A percentile compares a stretch with the other conserved stretches of the same genome.
Evolutionary conservation across 2,888 invertebrate genomes (phyloP).

Genomic region (Polyommatus iphigenia): DNA sequence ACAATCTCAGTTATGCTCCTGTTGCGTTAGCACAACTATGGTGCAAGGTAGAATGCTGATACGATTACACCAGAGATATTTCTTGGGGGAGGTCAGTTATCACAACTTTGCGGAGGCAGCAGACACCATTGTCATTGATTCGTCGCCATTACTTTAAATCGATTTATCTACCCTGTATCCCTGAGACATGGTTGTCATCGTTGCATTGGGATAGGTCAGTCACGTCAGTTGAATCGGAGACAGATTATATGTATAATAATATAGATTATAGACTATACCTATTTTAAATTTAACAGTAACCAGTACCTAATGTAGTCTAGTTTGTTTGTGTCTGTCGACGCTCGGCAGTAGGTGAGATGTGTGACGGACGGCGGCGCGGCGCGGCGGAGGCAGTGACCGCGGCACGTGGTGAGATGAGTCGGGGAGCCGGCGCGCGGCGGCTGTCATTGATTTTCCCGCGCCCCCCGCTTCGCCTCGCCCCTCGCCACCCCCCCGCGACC

Average conservation of each 20-base stretch:
- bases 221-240: background rate
- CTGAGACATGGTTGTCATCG: background rate
- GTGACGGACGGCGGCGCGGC: slow-evolving; percentile 41
- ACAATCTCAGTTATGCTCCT: background rate
- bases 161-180: background rate
- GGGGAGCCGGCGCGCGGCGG: slow-evolving; percentile 78
- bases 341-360: slow-evolving; percentile 14
- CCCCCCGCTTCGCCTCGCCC: slow-evolving; percentile 61
- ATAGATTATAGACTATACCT: background rate
- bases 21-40: background rate
- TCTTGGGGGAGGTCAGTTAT: background rate
- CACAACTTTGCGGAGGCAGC: slow-evolving; percentile 37
- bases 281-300: background rate
- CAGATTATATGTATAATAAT: background rate
- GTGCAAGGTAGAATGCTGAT: background rate
- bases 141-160: background rate
- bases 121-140: background rate
- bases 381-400: slow-evolving; percentile 75
- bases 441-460: slow-evolving; percentile 80
- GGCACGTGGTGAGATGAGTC: slow-evolving; percentile 78
- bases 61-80: background rate
- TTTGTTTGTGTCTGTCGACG: background rate
- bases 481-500: slow-evolving; percentile 63
- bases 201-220: background rate
- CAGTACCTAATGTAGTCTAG: background rate